Evolutionary conservation across 2,888 invertebrate genomes (phyloP).

Genomic region (Eretmocerus hayati): DNA sequence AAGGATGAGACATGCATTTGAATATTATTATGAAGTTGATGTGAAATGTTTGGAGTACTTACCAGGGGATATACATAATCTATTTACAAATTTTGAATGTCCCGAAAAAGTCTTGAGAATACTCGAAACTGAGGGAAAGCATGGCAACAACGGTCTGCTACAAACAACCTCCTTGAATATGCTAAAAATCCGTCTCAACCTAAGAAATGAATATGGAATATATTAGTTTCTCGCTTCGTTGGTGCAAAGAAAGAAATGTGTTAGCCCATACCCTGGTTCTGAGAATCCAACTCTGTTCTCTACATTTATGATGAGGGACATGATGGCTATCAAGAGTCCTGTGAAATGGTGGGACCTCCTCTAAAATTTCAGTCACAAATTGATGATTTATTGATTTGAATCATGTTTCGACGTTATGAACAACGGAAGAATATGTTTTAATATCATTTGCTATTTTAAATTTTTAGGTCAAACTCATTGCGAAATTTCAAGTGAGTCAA

Average conservation of each 20-base stretch:
- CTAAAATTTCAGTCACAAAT: constrained; percentile 20
- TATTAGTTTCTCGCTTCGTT: too few species aligned
- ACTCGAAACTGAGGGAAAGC: constrained; percentile 32
- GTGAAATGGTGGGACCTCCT: constrained; percentile 44
- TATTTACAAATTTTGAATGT: constrained; percentile 26
- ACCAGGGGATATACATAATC: constrained; percentile 34
- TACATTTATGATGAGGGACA: constrained; percentile 33
- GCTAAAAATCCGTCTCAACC: constrained; percentile 31
- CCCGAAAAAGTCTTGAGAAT: constrained; percentile 33
- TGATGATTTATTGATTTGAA: neutral
- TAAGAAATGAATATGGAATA: constrained; percentile 15
- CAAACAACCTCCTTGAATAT: constrained; percentile 41
- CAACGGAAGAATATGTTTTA: too few species aligned
- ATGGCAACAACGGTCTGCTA: constrained; percentile 36
- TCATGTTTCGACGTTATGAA: neutral
- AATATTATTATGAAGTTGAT: neutral
- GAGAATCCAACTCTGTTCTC: constrained; percentile 34
- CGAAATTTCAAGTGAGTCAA: too few species aligned
- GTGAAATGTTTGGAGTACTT: constrained; percentile 11
- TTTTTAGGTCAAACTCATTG: too few species aligned
- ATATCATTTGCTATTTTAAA: too few species aligned
- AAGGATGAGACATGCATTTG: neutral
- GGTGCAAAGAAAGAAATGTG: too few species aligned
- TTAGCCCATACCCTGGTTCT: constrained; percentile 35
- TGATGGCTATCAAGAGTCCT: constrained; percentile 38